Evolutionary conservation across 2,888 invertebrate genomes (phyloP), one percentile per base, ranked within the genome.

Genomic region (Brachypterus glaber): DNA sequence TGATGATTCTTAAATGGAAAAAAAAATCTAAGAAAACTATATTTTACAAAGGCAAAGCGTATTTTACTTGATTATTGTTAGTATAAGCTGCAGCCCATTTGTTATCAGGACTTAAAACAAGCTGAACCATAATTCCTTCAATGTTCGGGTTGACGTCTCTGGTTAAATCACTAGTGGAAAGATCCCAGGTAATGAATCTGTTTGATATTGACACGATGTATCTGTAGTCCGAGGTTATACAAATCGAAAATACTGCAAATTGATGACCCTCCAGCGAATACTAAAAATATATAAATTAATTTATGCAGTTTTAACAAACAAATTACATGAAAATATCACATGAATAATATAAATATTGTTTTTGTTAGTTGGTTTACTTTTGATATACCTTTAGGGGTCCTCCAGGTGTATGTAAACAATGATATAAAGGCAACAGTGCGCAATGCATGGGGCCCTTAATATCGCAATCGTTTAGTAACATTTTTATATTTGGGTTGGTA

Each of bases 221-320:
- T 16, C 91, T 80, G 54, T 80, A 82, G 66, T 95, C 92, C 0
- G 87, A 83, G 4, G 92, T 92, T 16, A 95, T 63, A 8, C 85
- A 82, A 60, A 92, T 89, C 1, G 85, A 90, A 63, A 95, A 95
- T 0, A 95, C 91, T 0, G 96, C 97, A 59, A 97, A 98, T 59
- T 92, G 93, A 64, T 98, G 97, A 1, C 96, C 97, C 69, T 97
- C 97, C 30, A 97, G 67, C 0, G 96, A 96, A 60, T 93, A 97
- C 83, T 89, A 64, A 4, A 68, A 69, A 34, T 21, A 21, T 7
- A 21, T 5, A 9, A 7, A 21, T 21, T 21, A 7, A 21, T 21
- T n/a, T n/a, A n/a, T n/a, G n/a, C n/a, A n/a, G n/a, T n/a, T n/a
- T n/a, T n/a, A n/a, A n/a, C n/a, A n/a, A 9, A 21, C 21, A 21